Evolutionary conservation across 2,888 invertebrate genomes (phyloP), one percentile per base, ranked within the genome.

Genomic region (Lasiommata megera): DNA sequence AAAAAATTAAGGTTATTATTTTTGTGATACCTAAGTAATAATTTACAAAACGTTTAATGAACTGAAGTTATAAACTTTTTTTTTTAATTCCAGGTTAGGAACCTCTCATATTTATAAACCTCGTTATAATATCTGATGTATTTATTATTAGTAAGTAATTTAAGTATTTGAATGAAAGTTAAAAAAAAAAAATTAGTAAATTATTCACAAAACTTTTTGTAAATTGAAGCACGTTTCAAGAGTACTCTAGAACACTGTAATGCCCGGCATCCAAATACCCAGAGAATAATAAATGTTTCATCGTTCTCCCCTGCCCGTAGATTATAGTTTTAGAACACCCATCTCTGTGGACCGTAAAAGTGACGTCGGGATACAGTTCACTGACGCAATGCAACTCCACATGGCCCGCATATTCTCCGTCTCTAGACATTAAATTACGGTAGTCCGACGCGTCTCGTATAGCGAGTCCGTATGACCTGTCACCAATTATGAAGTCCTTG

Each of bases 351-450:
- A 88, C 84, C 65, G 74, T 80, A 66, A 88, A 88, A 0, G 84
- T 85, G 56, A 73, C 85, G 1, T 85, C 80, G 6, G 73, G 62
- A 61, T 67, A 86, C 1, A 88, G 58, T 62, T 88, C 88, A 54
- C 85, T 84, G 23, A 80, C 74, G 47, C 80, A 75, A 55, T 88
- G 88, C 14, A 88, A 66, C 57, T 88, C 88, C 1, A 83, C 88
- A 38, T 88, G 88, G 0, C 88, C 88, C 0, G 84, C 88, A 58
- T 87, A 88, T 60, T 84, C 86, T 0, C 88, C 88, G 48, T 88
- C 86, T 23, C 75, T 67, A 0, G 79, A 73, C 88, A 88, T 88
- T 50, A 84, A 62, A n/a, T 62, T 69, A 28, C 73, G 64, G 54
- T 88, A 88, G 57, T 86, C 84, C 0, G 63, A 47, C 1, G 81